Base-by-base conservation (phyloP, 2,888 invertebrate genomes). In the Luffia ferchaultella region DNA sequence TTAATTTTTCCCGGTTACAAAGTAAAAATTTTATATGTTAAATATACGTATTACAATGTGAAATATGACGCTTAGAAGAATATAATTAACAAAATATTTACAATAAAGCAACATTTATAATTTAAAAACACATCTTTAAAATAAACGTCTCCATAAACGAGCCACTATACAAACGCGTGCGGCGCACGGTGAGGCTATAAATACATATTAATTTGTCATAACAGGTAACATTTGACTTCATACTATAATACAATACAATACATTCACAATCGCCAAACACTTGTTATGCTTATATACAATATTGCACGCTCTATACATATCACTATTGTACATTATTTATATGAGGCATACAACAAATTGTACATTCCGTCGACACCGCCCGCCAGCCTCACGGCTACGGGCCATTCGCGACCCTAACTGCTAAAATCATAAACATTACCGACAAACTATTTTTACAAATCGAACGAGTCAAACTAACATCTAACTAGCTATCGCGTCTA, bases 151-250 rank as follows among this genome's bases (percentile, higher is more conserved):
- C 70, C 59, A 47, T 19, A 47, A 16, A 18, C 46, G 45, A 30
- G 42, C 49, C 47, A 49, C 46, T 46, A 46, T 50, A 54, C 47
- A 48, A 52, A 46, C 52, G 45, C 48, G 45, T 20, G 45, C 16
- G 18, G 16, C 48, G 19, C 16, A 9, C 19, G 45, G 42, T 20
- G 44, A 18, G 20, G 19, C 42, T 30, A 12, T 12, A 30, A 74
- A 73, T 77, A 80, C 79, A 80, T 73, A 74, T 77, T 74, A 79
- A 72, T 80, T 82, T 78, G 76, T 78, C 78, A 79, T 79, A 82
- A 83, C 82, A 82, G 83, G 83, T 83, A 83, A 83, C 83, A 83
- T 82, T 76, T 80, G 82, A 83, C 82, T 82, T 82, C 75, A 78
- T 72, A 73, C 72, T 78, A 77, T 78, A 76, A 73, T 79, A 80